These are phyloP conservation scores for Brachionus plicatilis DNA, from an alignment of 1,140 invertebrate genomes.

Conservation along the genomic window DNA sequence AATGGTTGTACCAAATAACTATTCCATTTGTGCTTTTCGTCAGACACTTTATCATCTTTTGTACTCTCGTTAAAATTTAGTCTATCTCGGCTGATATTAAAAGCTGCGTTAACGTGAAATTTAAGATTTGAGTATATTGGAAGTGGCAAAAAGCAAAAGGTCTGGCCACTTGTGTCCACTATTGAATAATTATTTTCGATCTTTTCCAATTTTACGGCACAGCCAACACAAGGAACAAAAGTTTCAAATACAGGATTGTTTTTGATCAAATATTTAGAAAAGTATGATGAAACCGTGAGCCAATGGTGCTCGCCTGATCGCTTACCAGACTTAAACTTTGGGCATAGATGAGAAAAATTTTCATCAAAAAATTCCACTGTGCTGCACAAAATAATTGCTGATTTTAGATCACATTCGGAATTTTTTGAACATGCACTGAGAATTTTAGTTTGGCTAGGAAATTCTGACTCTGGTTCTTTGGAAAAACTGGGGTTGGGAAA, in stretches of 20 bases:
- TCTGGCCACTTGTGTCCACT: constrained; percentile 43
- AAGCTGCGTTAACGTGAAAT: constrained; percentile 51
- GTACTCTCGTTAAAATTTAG: not conserved
- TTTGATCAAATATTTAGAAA: constrained; percentile 38
- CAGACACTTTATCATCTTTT: not conserved
- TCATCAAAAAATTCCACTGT: not conserved
- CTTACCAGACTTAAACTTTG: not conserved
- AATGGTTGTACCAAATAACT: not conserved
- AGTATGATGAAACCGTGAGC: constrained; percentile 41
- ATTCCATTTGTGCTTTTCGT: constrained; percentile 16
- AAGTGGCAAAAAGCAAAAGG: constrained; percentile 51
- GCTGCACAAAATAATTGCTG: not conserved
- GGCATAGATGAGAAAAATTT: not conserved
- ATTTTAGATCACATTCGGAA: not conserved
- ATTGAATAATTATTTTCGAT: constrained; percentile 7
- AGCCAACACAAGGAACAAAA: constrained; percentile 46
- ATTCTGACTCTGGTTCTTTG: not conserved
- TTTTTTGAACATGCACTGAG: not conserved
- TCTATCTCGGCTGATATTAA: constrained; percentile 47
- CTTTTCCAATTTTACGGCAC: constrained; percentile 43
- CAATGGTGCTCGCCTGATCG: constrained; percentile 11
- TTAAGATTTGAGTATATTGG: constrained; percentile 47
- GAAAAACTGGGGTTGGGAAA: not conserved
- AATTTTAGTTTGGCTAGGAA: not conserved
- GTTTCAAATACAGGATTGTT: constrained; percentile 35